phyloP scores from a whole-genome alignment of 2,113 vertebrate genomes.

The Amia ocellicauda region DNA sequence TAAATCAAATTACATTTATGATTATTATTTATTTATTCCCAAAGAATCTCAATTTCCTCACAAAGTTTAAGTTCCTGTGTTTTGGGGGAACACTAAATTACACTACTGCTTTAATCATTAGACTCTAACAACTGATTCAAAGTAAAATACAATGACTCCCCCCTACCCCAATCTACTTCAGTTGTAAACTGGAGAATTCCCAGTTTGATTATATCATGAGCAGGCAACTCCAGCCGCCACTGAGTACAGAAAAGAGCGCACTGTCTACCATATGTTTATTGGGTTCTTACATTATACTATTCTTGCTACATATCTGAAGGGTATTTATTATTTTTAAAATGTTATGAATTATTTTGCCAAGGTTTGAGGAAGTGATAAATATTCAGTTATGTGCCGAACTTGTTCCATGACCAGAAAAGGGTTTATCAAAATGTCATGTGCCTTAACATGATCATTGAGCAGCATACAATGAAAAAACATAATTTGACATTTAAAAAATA shows the following conservation, averaged over 20 bases:
- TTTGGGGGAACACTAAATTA: not conserved
- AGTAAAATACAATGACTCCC: not conserved
- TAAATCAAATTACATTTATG: not conserved
- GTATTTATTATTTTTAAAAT: not conserved
- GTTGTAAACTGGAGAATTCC: conserved; percentile 19
- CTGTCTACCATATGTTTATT: not conserved
- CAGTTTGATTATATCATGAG: conserved; percentile 49
- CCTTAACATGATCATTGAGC: not conserved
- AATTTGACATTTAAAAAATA: not conserved
- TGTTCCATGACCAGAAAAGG: not conserved
- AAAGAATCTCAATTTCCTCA: not conserved
- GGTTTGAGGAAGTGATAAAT: not conserved
- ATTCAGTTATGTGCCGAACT: not conserved
- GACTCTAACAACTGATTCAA: not conserved
- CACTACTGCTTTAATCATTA: not conserved
- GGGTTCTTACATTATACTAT: not conserved
- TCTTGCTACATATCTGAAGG: not conserved
- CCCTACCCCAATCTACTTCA: not conserved
- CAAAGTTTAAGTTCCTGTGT: not conserved
- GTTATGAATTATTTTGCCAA: not conserved
- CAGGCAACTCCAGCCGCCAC: conserved; percentile 74
- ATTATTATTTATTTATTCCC: not conserved
- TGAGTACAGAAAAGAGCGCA: conserved; percentile 4
- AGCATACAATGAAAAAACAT: not conserved
- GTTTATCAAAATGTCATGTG: not conserved